phyloP scores from a whole-genome alignment of 2,113 vertebrate genomes.

The Hippocampus zosterae region DNA sequence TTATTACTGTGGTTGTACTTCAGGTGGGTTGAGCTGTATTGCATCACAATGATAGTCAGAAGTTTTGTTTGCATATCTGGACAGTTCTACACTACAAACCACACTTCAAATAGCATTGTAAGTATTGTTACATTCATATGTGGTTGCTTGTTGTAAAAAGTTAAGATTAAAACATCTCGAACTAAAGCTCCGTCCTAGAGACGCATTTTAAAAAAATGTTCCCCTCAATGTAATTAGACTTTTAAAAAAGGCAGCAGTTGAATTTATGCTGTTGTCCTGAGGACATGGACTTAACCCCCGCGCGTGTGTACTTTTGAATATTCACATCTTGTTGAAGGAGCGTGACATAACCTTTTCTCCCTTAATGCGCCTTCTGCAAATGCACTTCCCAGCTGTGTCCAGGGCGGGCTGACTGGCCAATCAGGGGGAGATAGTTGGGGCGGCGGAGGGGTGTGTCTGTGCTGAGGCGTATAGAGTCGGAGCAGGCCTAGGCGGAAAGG shows the following conservation, averaged over 20 bases:
- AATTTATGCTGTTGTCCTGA: constrained; percentile 14
- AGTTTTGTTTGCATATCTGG: too few species aligned
- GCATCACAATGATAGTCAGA: background rate
- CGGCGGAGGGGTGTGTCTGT: constrained; percentile 54
- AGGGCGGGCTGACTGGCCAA: constrained; percentile 55
- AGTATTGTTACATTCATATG: background rate
- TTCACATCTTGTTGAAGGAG: constrained; percentile 67
- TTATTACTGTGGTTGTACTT: background rate
- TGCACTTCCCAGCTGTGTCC: constrained; percentile 72
- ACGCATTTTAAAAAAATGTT: background rate
- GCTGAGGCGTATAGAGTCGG: constrained; percentile 49
- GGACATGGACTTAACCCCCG: constrained; percentile 39
- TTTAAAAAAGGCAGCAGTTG: constrained; percentile 13
- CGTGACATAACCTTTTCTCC: constrained; percentile 70
- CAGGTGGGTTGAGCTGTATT: background rate
- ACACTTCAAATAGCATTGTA: too few species aligned
- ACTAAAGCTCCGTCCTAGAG: background rate
- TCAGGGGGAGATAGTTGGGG: constrained; percentile 12
- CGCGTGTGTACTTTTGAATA: constrained; percentile 59
- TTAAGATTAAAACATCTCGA: background rate
- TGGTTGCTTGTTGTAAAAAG: background rate
- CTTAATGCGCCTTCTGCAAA: constrained; percentile 68
- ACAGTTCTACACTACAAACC: too few species aligned
- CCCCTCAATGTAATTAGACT: background rate
- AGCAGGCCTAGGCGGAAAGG: constrained; percentile 78